phyloP scores from a whole-genome alignment of 92 coral and sea anemone genomes.

The Umimayanthus kanabou region DNA sequence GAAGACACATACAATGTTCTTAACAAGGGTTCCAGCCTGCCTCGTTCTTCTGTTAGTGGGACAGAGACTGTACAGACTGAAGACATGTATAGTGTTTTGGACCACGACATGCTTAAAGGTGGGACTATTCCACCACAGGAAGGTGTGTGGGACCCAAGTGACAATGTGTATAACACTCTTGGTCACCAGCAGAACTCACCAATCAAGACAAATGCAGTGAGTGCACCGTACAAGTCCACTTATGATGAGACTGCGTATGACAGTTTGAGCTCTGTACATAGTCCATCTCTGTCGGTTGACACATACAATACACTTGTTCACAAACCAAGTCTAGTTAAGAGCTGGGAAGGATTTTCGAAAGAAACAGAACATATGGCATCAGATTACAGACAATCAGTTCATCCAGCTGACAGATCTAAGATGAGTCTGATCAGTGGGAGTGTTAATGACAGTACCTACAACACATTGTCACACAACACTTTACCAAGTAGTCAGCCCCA shows the following conservation, averaged over 20 bases:
- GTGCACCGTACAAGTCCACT: neutral
- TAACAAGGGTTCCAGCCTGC: neutral
- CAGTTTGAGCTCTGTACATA: slow-evolving; percentile 35
- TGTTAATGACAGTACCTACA: slow-evolving; percentile 38
- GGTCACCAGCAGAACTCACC: slow-evolving; percentile 48
- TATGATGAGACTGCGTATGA: slow-evolving; percentile 36
- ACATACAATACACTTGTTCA: slow-evolving; percentile 48
- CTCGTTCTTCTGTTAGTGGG: neutral
- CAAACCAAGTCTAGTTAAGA: neutral
- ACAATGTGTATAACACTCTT: slow-evolving; percentile 46
- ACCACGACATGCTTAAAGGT: slow-evolving; percentile 37
- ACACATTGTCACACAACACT: slow-evolving; percentile 47
- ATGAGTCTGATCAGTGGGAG: neutral
- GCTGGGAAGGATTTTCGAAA: slow-evolving; percentile 3
- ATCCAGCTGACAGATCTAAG: slow-evolving; percentile 44
- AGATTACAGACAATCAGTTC: slow-evolving; percentile 37
- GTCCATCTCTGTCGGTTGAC: slow-evolving; percentile 34
- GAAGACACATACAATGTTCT: slow-evolving; percentile 39
- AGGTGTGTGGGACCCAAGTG: slow-evolving; percentile 5
- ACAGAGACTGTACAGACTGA: slow-evolving; percentile 21
- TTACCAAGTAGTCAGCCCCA: slow-evolving; percentile 6
- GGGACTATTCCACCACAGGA: slow-evolving; percentile 21
- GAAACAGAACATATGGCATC: slow-evolving; percentile 24
- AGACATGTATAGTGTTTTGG: slow-evolving; percentile 35
- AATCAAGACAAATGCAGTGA: slow-evolving; percentile 4